These are phyloP conservation scores for Parauchenoglanis ngamensis DNA, from an alignment of 2,797 vertebrate genomes.

Conservation along the genomic window DNA sequence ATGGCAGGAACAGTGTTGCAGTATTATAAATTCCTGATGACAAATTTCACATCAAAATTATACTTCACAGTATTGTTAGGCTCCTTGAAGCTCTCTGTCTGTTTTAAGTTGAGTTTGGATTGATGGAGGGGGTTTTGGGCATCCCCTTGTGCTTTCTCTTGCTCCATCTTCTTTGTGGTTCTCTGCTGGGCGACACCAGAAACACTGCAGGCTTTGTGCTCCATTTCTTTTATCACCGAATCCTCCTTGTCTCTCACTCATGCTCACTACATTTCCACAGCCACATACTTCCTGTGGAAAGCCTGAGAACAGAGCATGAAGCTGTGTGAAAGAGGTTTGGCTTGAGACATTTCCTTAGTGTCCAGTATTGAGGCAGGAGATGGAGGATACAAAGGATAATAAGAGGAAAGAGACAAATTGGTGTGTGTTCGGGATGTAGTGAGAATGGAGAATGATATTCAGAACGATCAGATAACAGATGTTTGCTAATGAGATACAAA, in stretches of 20 bases:
- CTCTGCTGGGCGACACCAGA: constrained; percentile 14
- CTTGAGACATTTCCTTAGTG: background rate
- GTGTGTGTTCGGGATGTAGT: background rate
- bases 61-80: background rate
- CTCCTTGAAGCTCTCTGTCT: background rate
- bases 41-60: background rate
- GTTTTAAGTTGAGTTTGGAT: constrained; percentile 20
- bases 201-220: constrained; percentile 48
- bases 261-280: constrained; percentile 12
- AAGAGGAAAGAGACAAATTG: background rate
- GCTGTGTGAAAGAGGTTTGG: background rate
- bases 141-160: constrained; percentile 8
- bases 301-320: constrained; percentile 1
- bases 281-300: constrained; percentile 28
- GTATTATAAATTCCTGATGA: background rate
- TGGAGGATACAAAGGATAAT: background rate
- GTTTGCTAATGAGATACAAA: background rate
- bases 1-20: background rate
- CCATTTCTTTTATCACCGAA: constrained; percentile 26
- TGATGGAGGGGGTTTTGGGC: constrained; percentile 14
- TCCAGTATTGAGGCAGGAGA: background rate
- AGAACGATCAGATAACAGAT: background rate
- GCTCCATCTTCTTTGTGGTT: constrained; percentile 19
- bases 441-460: background rate
- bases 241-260: constrained; percentile 13